Evolutionary conservation across 2,888 invertebrate species (phyloP).

Genomic region (Nomada fucata): DNA sequence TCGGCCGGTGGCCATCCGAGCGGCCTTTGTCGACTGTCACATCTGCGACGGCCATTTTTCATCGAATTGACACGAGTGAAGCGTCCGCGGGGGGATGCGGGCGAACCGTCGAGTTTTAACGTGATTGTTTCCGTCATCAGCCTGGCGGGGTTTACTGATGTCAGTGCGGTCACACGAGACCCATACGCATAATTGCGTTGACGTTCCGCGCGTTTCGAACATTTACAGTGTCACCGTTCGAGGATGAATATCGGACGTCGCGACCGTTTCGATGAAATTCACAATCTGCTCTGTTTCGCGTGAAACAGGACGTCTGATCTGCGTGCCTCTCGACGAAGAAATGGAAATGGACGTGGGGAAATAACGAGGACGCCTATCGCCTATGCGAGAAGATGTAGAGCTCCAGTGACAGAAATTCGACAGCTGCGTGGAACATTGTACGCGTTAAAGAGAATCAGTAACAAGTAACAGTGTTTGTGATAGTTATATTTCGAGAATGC

Average conservation of each 20-base stretch:
- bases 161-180: constrained; percentile 32
- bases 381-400: not conserved
- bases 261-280: constrained; percentile 25
- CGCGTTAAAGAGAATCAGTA: too few species aligned
- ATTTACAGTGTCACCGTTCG: constrained; percentile 34
- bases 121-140: constrained; percentile 47
- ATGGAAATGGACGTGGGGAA: not conserved
- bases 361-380: not conserved
- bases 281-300: not conserved
- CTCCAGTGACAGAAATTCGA: not conserved
- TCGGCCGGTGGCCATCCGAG: not conserved
- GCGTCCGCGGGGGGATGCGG: not conserved
- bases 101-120: constrained; percentile 42
- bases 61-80: constrained; percentile 34
- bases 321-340: not conserved
- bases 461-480: not conserved
- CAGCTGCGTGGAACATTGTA: not conserved
- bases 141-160: constrained; percentile 37
- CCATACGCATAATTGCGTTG: constrained; percentile 56
- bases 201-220: constrained; percentile 37
- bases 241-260: constrained; percentile 20
- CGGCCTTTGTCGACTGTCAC: not conserved
- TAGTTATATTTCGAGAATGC: not conserved
- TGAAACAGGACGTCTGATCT: not conserved
- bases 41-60: constrained; percentile 37